Evolutionary conservation across 1,140 invertebrate species (phyloP), one percentile per base, ranked within the genome.

Genomic region (Diorhabda elongata): DNA sequence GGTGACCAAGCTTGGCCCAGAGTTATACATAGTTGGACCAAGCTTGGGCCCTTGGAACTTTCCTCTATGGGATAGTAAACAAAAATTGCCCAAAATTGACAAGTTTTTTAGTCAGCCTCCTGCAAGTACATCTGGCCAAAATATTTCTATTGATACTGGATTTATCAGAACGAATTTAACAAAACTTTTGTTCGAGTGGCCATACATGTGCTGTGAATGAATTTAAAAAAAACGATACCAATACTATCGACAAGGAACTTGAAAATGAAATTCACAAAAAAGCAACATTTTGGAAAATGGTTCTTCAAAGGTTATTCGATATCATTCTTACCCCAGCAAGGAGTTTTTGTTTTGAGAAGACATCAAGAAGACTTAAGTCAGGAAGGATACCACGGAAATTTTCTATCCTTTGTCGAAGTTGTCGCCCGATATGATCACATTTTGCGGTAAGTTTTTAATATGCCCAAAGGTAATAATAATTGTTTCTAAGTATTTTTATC

Each of bases 211-310:
- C 1, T 26, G 26, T 26, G 26, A 26, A 26, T 1, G 26, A 0
- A 26, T 26, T 2, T 1, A 26, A 26, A 26, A 26, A 26, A 26
- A 26, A 26, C 26, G 26, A 26, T 26, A 26, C 26, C 1, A 26
- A 26, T 26, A 1, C 26, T 26, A 26, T 26, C 26, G 26, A 26
- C 72, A 75, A 73, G 44, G 68, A 73, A 70, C 58, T 73, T 70
- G 71, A 73, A 71, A 64, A 68, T 68, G 65, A 73, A 67, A 73
- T 74, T 71, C 60, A 62, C 42, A 68, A 69, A 73, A 67, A 78
- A 74, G 74, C 73, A 67, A 56, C 63, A 61, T 67, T 67, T 67
- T 67, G 65, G 65, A 67, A 67, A 67, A 67, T 67, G 65, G 65
- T 67, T 43, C 58, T 67, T 61, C 65, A 67, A 58, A 67, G 58